These are phyloP conservation scores for Solenodon paradoxus DNA, from an alignment of 2,113 vertebrate genomes.

Conservation along the genomic window DNA sequence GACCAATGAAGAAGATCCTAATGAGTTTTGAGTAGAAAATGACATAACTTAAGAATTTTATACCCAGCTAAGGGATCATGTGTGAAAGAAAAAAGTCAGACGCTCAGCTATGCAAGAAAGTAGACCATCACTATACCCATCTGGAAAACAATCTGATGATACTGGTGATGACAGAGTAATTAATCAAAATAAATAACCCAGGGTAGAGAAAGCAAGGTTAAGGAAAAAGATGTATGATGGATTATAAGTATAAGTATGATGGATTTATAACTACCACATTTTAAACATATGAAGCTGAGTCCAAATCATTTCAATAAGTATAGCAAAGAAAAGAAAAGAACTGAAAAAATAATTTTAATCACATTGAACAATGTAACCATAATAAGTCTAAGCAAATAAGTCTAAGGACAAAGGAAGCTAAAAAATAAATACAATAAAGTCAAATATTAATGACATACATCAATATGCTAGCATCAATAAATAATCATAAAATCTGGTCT, in stretches of 20 bases:
- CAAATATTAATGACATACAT: background rate
- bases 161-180: background rate
- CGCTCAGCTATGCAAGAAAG: background rate
- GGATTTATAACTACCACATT: background rate
- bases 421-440: slow-evolving; percentile 1
- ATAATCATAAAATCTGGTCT: background rate
- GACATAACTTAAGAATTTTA: slow-evolving; percentile 34
- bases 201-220: background rate
- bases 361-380: background rate
- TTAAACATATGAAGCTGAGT: background rate
- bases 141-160: background rate
- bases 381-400: slow-evolving; percentile 7
- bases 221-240: background rate
- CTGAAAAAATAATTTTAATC: background rate
- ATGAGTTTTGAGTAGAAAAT: background rate
- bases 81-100: background rate
- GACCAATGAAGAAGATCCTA: background rate
- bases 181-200: background rate
- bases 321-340: background rate
- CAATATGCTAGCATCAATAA: slow-evolving; percentile 17
- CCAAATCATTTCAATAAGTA: background rate
- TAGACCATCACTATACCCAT: background rate
- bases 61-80: slow-evolving; percentile 13
- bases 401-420: background rate
- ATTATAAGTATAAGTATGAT: background rate